phyloP scores from a whole-genome alignment of 37 sponge, comb jelly and placozoan genomes.

The Diacarnus erythraeanus region DNA sequence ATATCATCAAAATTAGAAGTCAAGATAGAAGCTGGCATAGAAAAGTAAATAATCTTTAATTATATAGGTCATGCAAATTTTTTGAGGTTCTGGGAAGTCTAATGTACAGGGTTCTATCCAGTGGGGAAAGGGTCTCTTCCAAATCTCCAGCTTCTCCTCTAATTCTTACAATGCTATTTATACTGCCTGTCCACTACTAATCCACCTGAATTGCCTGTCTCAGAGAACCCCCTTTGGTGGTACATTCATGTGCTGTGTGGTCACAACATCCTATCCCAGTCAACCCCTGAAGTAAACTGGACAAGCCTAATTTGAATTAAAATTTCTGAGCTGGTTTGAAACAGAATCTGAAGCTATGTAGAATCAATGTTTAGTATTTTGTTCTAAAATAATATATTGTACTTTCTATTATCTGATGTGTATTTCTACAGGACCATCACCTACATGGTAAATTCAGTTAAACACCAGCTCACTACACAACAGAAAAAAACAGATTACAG shows the following conservation, averaged over 20 bases:
- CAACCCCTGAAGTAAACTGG: no score
- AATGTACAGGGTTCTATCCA: no score
- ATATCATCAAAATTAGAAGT: slow-evolving; percentile 50
- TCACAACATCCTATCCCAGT: no score
- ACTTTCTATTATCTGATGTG: background rate
- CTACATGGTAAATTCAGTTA: slow-evolving; percentile 52
- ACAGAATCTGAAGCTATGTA: background rate
- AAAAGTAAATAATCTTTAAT: slow-evolving; percentile 48
- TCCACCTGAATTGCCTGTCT: no score
- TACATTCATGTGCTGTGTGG: no score
- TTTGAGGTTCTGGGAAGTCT: background rate
- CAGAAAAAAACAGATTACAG: slow-evolving; percentile 90
- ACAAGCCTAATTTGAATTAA: no score
- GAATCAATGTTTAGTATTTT: background rate
- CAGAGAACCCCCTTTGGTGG: no score
- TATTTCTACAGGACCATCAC: slow-evolving; percentile 37
- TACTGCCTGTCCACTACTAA: no score
- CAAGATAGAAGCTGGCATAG: slow-evolving; percentile 81
- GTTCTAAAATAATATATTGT: background rate
- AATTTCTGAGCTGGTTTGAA: no score
- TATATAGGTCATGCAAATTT: background rate
- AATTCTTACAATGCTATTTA: no score
- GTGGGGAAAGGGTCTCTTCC: no score
- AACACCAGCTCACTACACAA: slow-evolving; percentile 47
- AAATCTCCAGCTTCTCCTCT: no score